Conservation (phyloP, 1,140 invertebrate genomes). For the Zaprionus ornatus region DNA sequence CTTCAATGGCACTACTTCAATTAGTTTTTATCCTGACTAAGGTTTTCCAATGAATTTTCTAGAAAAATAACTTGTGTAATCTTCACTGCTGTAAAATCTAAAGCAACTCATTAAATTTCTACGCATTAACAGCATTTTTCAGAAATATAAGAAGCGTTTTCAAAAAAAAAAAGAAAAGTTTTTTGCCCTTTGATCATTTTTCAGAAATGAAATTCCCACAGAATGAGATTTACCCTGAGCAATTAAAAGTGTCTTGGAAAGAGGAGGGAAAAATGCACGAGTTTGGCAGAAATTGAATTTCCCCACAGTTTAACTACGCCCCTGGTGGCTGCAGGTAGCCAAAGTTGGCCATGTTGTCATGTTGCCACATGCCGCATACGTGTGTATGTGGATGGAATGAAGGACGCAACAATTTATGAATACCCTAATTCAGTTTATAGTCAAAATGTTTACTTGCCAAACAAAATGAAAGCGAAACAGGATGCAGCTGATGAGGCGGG, state of each 20-base stretch:
- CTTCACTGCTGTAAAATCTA: background rate
- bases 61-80: background rate
- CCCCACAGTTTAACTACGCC: slow-evolving; percentile 2
- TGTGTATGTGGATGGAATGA: background rate
- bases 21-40: too few species aligned
- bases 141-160: background rate
- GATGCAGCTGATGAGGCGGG: slow-evolving; percentile 27
- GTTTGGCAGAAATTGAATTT: slow-evolving; percentile 3
- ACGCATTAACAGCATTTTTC: background rate
- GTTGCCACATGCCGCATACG: background rate
- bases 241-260: slow-evolving; percentile 5
- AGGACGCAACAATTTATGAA: slow-evolving; percentile 67
- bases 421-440: slow-evolving; percentile 79
- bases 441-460: slow-evolving; percentile 75
- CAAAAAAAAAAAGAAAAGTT: background rate
- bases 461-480: slow-evolving; percentile 52
- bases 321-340: slow-evolving; percentile 11
- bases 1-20: too few species aligned
- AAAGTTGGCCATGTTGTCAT: background rate
- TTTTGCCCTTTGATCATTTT: background rate
- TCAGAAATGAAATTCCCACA: background rate
- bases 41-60: background rate
- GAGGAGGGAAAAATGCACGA: background rate
- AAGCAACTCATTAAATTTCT: background rate
- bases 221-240: background rate